Conservation (phyloP, 2,888 invertebrate genomes). For the Ganaspis brasiliensis region DNA sequence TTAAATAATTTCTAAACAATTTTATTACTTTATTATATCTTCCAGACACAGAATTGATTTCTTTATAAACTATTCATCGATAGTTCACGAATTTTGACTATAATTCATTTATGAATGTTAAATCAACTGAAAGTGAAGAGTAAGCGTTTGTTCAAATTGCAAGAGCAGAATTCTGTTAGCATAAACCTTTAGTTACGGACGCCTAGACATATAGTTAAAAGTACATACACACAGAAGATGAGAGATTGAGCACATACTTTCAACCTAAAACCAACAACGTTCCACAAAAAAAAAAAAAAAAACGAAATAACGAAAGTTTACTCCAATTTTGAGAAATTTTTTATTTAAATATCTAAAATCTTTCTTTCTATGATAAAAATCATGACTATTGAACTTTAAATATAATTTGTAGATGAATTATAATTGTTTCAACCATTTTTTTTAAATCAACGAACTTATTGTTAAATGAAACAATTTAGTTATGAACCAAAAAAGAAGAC, state of each 20-base stretch:
- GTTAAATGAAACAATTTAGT: no score
- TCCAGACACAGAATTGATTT: no score
- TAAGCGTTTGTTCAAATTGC: conserved; percentile 27
- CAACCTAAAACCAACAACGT: conserved; percentile 9
- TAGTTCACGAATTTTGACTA: neutral
- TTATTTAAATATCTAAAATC: neutral
- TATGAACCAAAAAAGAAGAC: no score
- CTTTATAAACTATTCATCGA: no score
- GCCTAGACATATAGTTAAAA: neutral
- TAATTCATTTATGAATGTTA: neutral
- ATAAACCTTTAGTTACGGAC: neutral
- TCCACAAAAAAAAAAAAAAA: neutral
- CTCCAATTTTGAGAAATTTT: neutral
- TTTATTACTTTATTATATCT: no score
- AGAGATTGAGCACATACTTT: conserved; percentile 15
- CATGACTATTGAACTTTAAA: no score
- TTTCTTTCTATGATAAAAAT: no score
- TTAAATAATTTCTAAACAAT: no score
- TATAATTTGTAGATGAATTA: no score
- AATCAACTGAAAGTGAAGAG: neutral
- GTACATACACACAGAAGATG: conserved; percentile 1
- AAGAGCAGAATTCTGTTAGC: conserved; percentile 32
- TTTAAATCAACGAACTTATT: no score
- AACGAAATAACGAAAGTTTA: neutral
- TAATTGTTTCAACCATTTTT: no score